A percentile compares a stretch with the other conserved stretches of the same genome.
These are phyloP conservation scores for Halisarca cf. caerulea DNA, from an alignment of 37 sponge, comb jelly and placozoan species.

Conservation along the genomic window DNA sequence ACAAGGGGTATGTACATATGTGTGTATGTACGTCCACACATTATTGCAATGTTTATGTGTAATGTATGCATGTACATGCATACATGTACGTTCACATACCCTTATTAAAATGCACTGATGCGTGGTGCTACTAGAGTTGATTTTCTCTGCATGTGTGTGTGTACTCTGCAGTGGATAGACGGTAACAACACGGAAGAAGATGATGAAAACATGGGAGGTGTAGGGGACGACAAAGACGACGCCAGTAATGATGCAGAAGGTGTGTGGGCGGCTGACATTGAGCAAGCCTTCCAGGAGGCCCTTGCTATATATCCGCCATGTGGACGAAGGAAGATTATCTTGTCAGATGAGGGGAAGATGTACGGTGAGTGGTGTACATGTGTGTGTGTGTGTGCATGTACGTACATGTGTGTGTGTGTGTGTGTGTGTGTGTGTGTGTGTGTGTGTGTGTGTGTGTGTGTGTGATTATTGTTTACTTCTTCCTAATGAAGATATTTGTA, in stretches of 20 bases:
- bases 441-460: conserved; percentile 29
- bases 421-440: conserved; percentile 28
- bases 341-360: conserved; percentile 99
- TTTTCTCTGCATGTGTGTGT: neutral
- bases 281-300: conserved; percentile 99
- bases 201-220: neutral
- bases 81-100: too few relatives aligned
- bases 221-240: conserved; percentile 8
- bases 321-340: conserved; percentile 95
- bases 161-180: neutral
- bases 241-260: conserved; percentile 63
- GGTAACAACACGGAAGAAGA: neutral
- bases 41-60: too few relatives aligned
- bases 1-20: too few relatives aligned
- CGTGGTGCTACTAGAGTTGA: neutral
- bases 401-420: neutral
- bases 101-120: neutral
- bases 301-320: conserved; percentile 98
- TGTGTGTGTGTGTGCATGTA: neutral
- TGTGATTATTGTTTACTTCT: neutral
- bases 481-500: too few relatives aligned
- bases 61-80: too few relatives aligned
- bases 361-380: conserved; percentile 99
- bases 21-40: too few relatives aligned
- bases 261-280: conserved; percentile 98